Evolutionary conservation across 2,888 invertebrate genomes (phyloP).

Genomic region (Pyrrhia umbra): DNA sequence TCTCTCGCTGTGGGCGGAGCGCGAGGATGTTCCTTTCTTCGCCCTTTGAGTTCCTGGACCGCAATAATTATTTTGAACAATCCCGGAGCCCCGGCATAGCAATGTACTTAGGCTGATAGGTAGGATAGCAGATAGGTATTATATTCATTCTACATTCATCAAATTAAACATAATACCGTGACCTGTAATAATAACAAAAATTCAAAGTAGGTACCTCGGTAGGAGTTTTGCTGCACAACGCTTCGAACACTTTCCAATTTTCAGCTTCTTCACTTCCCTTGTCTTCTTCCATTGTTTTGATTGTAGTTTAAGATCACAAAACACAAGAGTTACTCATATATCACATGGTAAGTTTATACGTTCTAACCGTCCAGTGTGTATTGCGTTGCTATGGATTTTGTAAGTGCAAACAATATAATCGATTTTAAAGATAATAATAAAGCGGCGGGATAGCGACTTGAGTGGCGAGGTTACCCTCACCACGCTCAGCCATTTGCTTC

Average conservation of each 20-base stretch:
- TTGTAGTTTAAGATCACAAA: not conserved
- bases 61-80: too few relatives aligned
- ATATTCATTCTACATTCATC: too few relatives aligned
- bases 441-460: not conserved
- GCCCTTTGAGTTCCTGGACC: too few relatives aligned
- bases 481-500: too few relatives aligned
- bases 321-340: conserved; percentile 6
- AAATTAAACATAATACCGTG: too few relatives aligned
- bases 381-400: conserved; percentile 67
- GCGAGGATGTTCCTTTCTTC: too few relatives aligned
- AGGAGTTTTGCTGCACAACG: conserved; percentile 90
- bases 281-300: conserved; percentile 79
- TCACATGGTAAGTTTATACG: conserved; percentile 7
- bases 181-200: conserved; percentile 7
- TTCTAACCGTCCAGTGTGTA: conserved; percentile 14
- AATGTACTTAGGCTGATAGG: too few relatives aligned
- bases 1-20: too few relatives aligned
- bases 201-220: conserved; percentile 81
- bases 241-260: conserved; percentile 94
- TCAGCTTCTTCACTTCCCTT: conserved; percentile 87
- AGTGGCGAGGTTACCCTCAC: not conserved
- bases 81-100: too few relatives aligned
- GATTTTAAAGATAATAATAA: conserved; percentile 51
- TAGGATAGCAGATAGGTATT: too few relatives aligned
- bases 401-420: conserved; percentile 69